Evolutionary conservation across 1,140 invertebrate genomes (phyloP).

Genomic region (Hydropsyche tenuis): DNA sequence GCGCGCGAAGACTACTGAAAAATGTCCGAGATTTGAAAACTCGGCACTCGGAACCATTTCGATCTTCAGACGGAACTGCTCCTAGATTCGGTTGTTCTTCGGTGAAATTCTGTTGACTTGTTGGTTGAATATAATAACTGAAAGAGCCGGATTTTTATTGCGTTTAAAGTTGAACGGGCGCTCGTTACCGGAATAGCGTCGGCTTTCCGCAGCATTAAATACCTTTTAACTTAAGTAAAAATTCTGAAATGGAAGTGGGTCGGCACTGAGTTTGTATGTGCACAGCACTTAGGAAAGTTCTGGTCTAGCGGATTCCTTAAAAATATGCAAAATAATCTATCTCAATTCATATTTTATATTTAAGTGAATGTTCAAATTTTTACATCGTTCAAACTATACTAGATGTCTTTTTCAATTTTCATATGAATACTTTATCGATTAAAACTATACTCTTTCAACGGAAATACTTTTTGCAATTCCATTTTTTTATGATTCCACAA

Average conservation of each 20-base stretch:
- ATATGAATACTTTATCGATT: no score
- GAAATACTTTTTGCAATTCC: no score
- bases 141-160: conserved; percentile 26
- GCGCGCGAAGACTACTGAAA: background rate
- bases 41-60: no score
- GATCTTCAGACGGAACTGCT: no score
- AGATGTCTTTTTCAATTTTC: no score
- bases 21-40: background rate
- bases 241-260: conserved; percentile 23
- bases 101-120: conserved; percentile 5
- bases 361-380: background rate
- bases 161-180: conserved; percentile 17
- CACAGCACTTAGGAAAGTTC: background rate
- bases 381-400: no score
- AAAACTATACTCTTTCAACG: no score
- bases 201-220: conserved; percentile 47
- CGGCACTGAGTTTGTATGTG: background rate
- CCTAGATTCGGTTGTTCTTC: background rate
- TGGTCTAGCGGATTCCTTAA: background rate
- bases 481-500: no score
- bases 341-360: background rate
- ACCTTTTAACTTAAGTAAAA: conserved; percentile 49
- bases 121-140: background rate
- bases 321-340: background rate
- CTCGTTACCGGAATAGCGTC: conserved; percentile 31